Evolutionary conservation across 53 echinoderm and acorn worm species (phyloP), one percentile per base, ranked within the genome.

Genomic region (Echinometra lucunter): DNA sequence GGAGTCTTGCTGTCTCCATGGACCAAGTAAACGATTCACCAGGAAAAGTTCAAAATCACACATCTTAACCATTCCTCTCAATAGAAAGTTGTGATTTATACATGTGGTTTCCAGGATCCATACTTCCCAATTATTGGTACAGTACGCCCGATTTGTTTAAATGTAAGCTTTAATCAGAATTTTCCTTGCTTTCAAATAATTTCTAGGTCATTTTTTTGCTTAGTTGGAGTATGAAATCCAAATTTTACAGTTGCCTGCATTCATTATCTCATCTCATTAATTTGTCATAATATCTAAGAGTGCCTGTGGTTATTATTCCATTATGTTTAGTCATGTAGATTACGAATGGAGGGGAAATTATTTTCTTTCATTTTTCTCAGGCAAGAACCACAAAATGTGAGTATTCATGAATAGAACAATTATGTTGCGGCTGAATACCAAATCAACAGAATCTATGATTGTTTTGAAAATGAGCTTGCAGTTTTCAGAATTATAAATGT

Each of bases 31-130:
- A 89, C 37, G 58, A 58, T 89, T 89, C 89, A 89, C 35, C 60
- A 89, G 89, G 5, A 47, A 89, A 89, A 89, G 89, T 89, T 89
- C 89, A 89, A 89, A 89, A 89, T 89, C 89, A 89, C 89, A 89
- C 89, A 85, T 85, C 28, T 27, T 25, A 13, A 38, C 40, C 23
- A 44, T 81, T 81, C 81, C 21, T 12, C 25, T 81, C 81, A 19
- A 81, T 42, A 81, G 44, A 81, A 81, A 38, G 30, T 25, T 23
- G 38, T 38, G 81, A 81, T 42, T 38, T 81, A 81, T 38, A 44
- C 81, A 44, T 42, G 81, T 81, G 81, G 81, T 81, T 81, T 42
- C 7, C 17, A 8, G 44, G 80, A 44, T 17, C 81, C 19, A 44
- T 30, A 44, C 74, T 34, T 12, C 74, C 8, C 74, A 69, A 81